Conservation (phyloP, 1,140 invertebrate genomes). For the Aleiodes sp. region DNA sequence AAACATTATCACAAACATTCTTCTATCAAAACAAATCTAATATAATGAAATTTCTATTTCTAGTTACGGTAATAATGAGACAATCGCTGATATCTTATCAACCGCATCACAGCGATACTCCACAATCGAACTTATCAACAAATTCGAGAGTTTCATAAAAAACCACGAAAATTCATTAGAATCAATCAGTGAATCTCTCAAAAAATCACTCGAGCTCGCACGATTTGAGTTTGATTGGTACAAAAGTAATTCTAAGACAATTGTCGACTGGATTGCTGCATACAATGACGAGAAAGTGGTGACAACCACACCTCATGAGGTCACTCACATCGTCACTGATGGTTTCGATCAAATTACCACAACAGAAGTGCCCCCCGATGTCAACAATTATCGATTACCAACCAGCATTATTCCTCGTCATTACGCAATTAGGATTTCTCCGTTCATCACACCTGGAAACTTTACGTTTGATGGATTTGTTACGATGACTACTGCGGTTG, state of each 20-base stretch:
- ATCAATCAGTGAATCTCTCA: conserved; percentile 25
- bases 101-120: conserved; percentile 42
- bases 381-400: conserved; percentile 43
- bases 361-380: neutral
- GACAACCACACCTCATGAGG: neutral
- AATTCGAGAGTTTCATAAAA: conserved; percentile 39
- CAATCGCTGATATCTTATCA: conserved; percentile 38
- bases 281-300: conserved; percentile 9
- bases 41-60: conserved; percentile 15
- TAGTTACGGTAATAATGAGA: conserved; percentile 41
- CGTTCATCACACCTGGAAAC: conserved; percentile 43
- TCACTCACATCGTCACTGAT: neutral
- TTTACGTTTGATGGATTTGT: conserved; percentile 67
- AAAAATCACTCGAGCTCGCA: conserved; percentile 33
- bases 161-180: conserved; percentile 3
- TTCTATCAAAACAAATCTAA: neutral
- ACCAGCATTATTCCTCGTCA: conserved; percentile 36
- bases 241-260: neutral
- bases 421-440: conserved; percentile 36
- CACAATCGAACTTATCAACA: conserved; percentile 34
- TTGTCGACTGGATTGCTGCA: conserved; percentile 36
- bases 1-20: neutral
- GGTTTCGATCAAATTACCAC: neutral
- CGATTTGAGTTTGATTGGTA: conserved; percentile 45
- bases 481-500: conserved; percentile 58